These are phyloP conservation scores for Oscheius sp. DNA, from an alignment of 2,888 invertebrate genomes.

Conservation along the genomic window DNA sequence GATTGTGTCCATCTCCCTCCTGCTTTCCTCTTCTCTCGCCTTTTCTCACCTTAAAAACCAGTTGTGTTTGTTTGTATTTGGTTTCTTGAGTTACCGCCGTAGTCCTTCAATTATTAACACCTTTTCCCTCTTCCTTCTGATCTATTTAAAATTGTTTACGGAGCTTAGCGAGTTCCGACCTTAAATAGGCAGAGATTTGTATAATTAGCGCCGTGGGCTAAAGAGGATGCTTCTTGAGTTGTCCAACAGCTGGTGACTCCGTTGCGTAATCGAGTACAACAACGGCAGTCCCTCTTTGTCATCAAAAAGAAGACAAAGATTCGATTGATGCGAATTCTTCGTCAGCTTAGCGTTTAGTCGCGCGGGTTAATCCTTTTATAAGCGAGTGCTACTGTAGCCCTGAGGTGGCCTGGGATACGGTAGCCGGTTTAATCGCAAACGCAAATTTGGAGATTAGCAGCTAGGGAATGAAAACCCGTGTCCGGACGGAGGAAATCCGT, in stretches of 20 bases:
- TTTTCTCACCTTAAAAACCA: no score
- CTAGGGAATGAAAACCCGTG: slow-evolving; percentile 21
- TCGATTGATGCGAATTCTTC: slow-evolving; percentile 17
- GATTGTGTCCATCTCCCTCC: neutral
- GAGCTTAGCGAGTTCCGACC: neutral
- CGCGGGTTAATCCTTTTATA: slow-evolving; percentile 35
- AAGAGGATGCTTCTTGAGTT: neutral
- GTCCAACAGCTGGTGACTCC: neutral
- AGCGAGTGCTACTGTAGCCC: slow-evolving; percentile 20
- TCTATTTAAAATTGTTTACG: neutral
- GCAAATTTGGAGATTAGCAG: slow-evolving; percentile 36
- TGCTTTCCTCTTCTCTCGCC: neutral
- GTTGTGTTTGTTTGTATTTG: no score
- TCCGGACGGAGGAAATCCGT: neutral
- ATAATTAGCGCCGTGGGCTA: slow-evolving; percentile 2
- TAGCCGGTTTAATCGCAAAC: slow-evolving; percentile 34
- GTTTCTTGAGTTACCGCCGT: no score
- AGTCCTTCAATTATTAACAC: no score
- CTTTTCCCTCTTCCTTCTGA: neutral
- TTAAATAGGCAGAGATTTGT: neutral
- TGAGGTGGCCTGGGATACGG: slow-evolving; percentile 10
- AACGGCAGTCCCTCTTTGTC: neutral
- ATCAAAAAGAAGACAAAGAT: neutral
- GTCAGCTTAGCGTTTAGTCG: slow-evolving; percentile 29
- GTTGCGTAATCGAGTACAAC: neutral